These are phyloP conservation scores for Chlorocebus sabaeus DNA, from an alignment of 2,113 vertebrate species.

Conservation along the genomic window DNA sequence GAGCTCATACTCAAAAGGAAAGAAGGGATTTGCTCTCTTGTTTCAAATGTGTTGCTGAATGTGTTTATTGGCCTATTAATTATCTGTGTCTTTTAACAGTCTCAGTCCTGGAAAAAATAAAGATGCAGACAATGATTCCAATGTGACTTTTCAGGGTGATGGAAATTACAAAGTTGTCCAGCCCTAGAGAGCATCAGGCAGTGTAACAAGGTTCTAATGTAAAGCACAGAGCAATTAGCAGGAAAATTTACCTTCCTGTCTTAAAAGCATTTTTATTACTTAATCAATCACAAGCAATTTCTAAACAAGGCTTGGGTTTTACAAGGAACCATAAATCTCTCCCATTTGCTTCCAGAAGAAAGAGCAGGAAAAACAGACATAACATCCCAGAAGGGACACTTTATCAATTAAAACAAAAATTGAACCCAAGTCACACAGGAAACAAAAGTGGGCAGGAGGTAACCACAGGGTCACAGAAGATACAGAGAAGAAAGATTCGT, in stretches of 20 bases:
- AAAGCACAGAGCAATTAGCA: constrained; percentile 84
- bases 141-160: constrained; percentile 71
- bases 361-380: constrained; percentile 71
- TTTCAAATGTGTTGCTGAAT: constrained; percentile 30
- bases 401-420: constrained; percentile 73
- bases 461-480: background rate
- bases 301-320: constrained; percentile 85
- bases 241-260: constrained; percentile 84
- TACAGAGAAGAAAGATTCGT: background rate
- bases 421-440: background rate
- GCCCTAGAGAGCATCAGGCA: constrained; percentile 31
- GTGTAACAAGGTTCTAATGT: constrained; percentile 80
- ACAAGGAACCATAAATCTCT: constrained; percentile 80
- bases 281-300: constrained; percentile 87
- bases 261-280: constrained; percentile 89
- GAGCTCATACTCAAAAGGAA: constrained; percentile 54
- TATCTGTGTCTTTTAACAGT: constrained; percentile 55
- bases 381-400: constrained; percentile 73
- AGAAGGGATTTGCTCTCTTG: constrained; percentile 1
- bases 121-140: constrained; percentile 53
- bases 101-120: constrained; percentile 38
- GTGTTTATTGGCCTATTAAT: constrained; percentile 72
- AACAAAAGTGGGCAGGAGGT: background rate
- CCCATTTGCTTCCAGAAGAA: constrained; percentile 70
- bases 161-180: constrained; percentile 63